These are phyloP conservation scores for Enoplolaimus lenunculus DNA, from an alignment of 2,888 invertebrate species.

Conservation along the genomic window DNA sequence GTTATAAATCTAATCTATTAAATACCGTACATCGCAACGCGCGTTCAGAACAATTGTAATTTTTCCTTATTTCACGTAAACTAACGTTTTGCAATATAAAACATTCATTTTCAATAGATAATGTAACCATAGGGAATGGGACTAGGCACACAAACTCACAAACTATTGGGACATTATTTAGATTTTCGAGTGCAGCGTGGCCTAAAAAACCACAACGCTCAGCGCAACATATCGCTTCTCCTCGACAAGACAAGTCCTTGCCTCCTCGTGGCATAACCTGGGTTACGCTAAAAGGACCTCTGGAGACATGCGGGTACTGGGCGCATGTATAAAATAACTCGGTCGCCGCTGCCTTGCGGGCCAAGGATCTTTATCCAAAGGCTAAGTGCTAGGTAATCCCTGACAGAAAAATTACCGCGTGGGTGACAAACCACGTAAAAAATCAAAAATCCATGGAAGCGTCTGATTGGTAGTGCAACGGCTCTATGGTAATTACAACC, in stretches of 20 bases:
- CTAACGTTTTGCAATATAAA: no score
- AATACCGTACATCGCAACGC: no score
- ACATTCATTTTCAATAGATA: no score
- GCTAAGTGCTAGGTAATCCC: background rate
- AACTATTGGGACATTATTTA: no score
- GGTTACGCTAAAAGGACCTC: background rate
- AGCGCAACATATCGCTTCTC: background rate
- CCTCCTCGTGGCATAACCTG: background rate
- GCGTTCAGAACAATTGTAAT: no score
- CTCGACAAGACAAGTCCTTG: background rate
- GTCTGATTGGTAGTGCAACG: background rate
- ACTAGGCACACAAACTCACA: no score
- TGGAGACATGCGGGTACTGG: background rate
- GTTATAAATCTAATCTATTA: no score
- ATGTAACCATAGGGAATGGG: no score
- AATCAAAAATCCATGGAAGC: background rate
- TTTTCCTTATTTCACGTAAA: no score
- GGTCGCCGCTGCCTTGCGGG: background rate
- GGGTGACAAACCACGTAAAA: background rate
- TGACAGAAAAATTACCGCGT: background rate
- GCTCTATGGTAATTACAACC: background rate
- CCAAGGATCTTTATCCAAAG: background rate
- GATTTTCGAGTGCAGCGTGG: no score
- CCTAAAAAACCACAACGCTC: background rate
- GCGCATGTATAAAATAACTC: background rate